Percentiles rank a stretch among this genome's conserved stretches.
Conservation (phyloP, 2,888 invertebrate genomes). For the Cetonia aurata region DNA sequence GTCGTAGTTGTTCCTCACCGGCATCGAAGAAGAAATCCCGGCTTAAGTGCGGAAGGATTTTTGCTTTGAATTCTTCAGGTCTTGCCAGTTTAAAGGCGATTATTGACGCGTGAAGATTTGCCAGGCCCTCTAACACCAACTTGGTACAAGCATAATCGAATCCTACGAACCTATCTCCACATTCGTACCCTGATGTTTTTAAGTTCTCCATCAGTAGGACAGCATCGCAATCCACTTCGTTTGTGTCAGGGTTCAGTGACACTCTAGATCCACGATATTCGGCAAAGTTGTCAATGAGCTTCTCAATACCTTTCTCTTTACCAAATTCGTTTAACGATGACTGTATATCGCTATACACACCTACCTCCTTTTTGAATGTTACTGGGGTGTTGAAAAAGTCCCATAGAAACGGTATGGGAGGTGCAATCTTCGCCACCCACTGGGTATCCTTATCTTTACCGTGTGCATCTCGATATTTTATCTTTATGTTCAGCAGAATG, state of each 20-base stretch:
- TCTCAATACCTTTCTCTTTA: constrained; percentile 61
- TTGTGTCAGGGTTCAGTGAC: constrained; percentile 48
- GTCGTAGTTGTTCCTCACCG: constrained; percentile 41
- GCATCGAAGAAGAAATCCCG: constrained; percentile 37
- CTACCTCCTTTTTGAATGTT: constrained; percentile 69
- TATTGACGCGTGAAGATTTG: constrained; percentile 70
- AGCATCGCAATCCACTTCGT: constrained; percentile 67
- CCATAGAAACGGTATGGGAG: constrained; percentile 67
- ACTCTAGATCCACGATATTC: constrained; percentile 68
- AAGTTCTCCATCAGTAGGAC: constrained; percentile 70
- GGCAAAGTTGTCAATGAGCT: constrained; percentile 65
- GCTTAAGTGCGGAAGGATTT: constrained; percentile 61
- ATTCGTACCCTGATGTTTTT: constrained; percentile 65
- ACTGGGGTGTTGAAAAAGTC: constrained; percentile 67
- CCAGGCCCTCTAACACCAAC: constrained; percentile 66
- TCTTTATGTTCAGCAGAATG: constrained; percentile 64
- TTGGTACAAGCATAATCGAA: constrained; percentile 67
- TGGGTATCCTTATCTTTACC: constrained; percentile 59
- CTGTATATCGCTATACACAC: constrained; percentile 66
- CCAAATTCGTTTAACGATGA: constrained; percentile 65
- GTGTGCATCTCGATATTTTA: constrained; percentile 45
- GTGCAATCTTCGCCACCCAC: constrained; percentile 69
- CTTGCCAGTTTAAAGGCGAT: constrained; percentile 67
- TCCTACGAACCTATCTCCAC: constrained; percentile 66
- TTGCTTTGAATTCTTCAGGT: constrained; percentile 62